Conservation (phyloP, 2,797 vertebrate species). For the Sebastes oblongus region DNA sequence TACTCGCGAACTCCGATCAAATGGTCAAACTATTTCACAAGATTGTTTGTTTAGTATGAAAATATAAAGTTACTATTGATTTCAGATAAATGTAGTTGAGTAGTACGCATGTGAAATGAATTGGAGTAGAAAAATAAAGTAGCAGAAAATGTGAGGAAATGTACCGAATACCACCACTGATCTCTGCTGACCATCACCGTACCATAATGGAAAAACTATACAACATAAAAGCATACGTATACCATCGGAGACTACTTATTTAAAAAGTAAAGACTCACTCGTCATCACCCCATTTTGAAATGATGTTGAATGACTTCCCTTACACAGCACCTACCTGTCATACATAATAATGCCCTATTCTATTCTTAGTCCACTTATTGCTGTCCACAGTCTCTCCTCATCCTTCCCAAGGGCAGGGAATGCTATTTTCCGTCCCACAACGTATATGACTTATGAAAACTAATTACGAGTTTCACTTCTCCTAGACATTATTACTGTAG, state of each 20-base stretch:
- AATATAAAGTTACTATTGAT: neutral
- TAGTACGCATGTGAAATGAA: neutral
- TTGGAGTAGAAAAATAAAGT: neutral
- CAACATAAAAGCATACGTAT: neutral
- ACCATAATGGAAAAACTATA: neutral
- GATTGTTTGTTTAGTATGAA: neutral
- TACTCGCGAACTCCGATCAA: no score
- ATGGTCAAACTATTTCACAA: no score
- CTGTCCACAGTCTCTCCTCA: slow-evolving; percentile 30
- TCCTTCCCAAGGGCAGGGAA: slow-evolving; percentile 42
- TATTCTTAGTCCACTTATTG: slow-evolving; percentile 62
- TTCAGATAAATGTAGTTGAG: neutral
- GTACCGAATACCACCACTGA: neutral
- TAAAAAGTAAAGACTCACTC: neutral
- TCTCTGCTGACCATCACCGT: neutral
- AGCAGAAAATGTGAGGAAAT: neutral
- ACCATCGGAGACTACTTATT: no score
- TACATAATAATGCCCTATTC: slow-evolving; percentile 44
- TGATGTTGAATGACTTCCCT: slow-evolving; percentile 28
- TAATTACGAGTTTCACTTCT: slow-evolving; percentile 53
- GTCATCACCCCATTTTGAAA: neutral
- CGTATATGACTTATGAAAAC: neutral
- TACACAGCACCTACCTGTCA: slow-evolving; percentile 14
- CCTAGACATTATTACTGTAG: slow-evolving; percentile 22
- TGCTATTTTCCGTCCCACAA: slow-evolving; percentile 13